phyloP scores from a whole-genome alignment of 37 sponge, comb jelly and placozoan species.

The Chondrosia reniformis region DNA sequence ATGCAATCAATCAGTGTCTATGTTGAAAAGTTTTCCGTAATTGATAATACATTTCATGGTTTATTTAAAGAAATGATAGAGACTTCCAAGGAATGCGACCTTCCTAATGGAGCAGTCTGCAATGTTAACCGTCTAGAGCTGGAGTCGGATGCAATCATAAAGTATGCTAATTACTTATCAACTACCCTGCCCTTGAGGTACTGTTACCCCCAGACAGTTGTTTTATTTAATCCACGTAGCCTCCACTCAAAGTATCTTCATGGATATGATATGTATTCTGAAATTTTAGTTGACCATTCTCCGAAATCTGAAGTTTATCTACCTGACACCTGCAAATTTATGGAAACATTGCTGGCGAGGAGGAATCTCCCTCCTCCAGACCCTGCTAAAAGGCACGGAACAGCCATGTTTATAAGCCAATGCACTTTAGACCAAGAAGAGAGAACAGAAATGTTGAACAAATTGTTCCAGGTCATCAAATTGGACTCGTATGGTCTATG shows the following conservation, averaged over 20 bases:
- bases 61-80: not conserved
- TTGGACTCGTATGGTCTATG: not conserved
- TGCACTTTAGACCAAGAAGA: not conserved
- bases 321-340: not conserved
- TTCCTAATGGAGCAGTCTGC: not conserved
- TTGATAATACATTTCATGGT: not conserved
- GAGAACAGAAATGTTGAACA: not conserved
- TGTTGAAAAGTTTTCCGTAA: not conserved
- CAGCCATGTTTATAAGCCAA: not conserved
- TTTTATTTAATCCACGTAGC: not conserved
- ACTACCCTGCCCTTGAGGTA: not conserved
- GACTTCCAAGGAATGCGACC: not conserved
- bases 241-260: not conserved
- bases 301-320: not conserved
- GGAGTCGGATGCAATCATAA: not conserved
- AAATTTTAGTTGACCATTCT: not conserved
- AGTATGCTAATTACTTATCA: not conserved
- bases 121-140: not conserved
- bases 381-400: not conserved
- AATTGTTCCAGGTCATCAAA: not conserved
- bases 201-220: not conserved
- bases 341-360: not conserved
- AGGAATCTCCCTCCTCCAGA: not conserved
- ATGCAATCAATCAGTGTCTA: not conserved
- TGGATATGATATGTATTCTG: conserved; percentile 5